Conservation (phyloP, 1,140 invertebrate genomes). For the Glossosoma conforme region DNA sequence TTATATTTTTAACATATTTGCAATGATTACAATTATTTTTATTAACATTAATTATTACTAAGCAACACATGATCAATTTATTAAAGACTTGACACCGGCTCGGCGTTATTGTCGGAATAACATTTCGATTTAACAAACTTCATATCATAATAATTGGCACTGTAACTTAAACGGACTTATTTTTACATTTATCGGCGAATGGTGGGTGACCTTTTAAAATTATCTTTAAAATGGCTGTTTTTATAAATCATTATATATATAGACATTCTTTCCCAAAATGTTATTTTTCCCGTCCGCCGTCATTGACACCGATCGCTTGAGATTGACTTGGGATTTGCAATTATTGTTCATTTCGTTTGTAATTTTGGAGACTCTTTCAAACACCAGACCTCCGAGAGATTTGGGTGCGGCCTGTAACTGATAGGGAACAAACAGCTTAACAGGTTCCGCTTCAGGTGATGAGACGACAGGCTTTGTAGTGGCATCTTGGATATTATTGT, state of each 20-base stretch:
- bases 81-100: neutral
- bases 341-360: constrained; percentile 8
- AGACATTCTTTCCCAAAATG: constrained; percentile 9
- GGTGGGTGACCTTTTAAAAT: constrained; percentile 11
- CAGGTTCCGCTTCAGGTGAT: neutral
- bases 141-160: constrained; percentile 18
- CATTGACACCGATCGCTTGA: constrained; percentile 21
- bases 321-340: constrained; percentile 8
- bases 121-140: constrained; percentile 9
- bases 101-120: neutral
- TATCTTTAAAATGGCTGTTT: neutral
- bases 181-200: constrained; percentile 22
- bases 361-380: constrained; percentile 26
- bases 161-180: constrained; percentile 16
- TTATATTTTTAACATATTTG: no score
- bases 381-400: constrained; percentile 20
- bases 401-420: constrained; percentile 15
- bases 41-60: neutral
- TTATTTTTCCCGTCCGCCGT: constrained; percentile 17
- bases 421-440: constrained; percentile 4
- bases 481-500: constrained; percentile 12
- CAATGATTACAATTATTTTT: neutral
- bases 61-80: neutral
- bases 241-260: constrained; percentile 24
- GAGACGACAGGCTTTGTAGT: neutral